These are phyloP conservation scores for Echinarachnius parma DNA, from an alignment of 53 echinoderm and acorn worm species.

Conservation along the genomic window DNA sequence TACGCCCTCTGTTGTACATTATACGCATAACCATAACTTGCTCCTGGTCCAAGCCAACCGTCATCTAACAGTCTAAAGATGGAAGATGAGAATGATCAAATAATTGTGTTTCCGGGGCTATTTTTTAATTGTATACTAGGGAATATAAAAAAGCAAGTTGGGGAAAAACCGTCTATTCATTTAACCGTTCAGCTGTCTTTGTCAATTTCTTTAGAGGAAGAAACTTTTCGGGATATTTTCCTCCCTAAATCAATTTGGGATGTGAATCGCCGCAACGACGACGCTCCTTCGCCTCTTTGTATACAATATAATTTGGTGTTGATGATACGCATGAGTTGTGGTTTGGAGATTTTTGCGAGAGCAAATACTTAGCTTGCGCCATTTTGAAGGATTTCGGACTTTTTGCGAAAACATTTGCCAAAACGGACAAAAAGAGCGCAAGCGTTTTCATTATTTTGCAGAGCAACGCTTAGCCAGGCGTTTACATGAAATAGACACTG, in stretches of 20 bases:
- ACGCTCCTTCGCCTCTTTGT: not conserved
- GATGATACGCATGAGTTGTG: constrained; percentile 18
- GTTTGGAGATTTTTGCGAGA: constrained; percentile 12
- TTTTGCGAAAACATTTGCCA: too few species aligned
- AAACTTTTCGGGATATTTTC: too few species aligned
- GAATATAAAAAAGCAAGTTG: too few species aligned
- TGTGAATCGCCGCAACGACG: constrained; percentile 17
- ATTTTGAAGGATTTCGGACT: too few species aligned
- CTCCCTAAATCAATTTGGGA: constrained; percentile 28
- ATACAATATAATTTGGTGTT: too few species aligned
- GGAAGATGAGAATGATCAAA: constrained; percentile 35
- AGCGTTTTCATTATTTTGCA: too few species aligned
- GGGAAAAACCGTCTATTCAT: too few species aligned
- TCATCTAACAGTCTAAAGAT: constrained; percentile 7
- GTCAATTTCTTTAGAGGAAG: too few species aligned
- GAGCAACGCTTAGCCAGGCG: too few species aligned
- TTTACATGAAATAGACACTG: too few species aligned
- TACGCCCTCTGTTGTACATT: constrained; percentile 38
- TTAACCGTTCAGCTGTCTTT: too few species aligned
- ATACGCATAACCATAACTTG: constrained; percentile 40
- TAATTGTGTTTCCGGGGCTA: constrained; percentile 5
- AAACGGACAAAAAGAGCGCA: too few species aligned
- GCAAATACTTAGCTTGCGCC: constrained; percentile 22
- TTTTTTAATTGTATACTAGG: not conserved
- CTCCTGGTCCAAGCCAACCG: constrained; percentile 28